Percentiles rank a stretch among this genome's conserved stretches.
Evolutionary conservation across 1,140 invertebrate species (phyloP).

Genomic region (Drosophila quadrilineata): DNA sequence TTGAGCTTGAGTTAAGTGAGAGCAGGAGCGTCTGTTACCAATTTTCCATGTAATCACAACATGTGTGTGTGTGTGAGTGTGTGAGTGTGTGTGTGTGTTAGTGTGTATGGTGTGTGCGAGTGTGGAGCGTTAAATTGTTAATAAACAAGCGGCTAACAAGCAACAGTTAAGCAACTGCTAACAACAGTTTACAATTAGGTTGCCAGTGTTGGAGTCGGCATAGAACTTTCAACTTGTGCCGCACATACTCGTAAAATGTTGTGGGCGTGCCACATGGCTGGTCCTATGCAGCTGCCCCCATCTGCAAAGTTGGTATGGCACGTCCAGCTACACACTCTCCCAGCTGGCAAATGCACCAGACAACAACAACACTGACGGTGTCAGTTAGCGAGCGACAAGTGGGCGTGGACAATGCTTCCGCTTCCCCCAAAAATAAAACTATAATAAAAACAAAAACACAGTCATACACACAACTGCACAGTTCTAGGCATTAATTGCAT

Average conservation of each 20-base stretch:
- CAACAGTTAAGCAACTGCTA: constrained; percentile 66
- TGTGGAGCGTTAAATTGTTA: constrained; percentile 71
- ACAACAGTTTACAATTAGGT: constrained; percentile 77
- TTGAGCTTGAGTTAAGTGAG: constrained; percentile 33
- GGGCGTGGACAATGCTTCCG: constrained; percentile 71
- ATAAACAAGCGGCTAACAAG: constrained; percentile 76
- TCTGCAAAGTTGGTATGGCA: constrained; percentile 14
- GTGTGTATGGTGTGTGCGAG: background rate
- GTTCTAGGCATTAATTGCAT: constrained; percentile 60
- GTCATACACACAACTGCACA: no score
- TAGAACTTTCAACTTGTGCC: constrained; percentile 68
- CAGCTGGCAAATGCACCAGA: background rate
- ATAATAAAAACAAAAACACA: constrained; percentile 35
- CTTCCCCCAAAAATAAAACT: constrained; percentile 53
- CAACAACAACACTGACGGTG: constrained; percentile 16
- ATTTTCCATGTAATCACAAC: constrained; percentile 21
- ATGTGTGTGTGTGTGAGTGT: background rate
- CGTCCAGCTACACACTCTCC: no score
- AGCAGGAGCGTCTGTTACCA: constrained; percentile 25
- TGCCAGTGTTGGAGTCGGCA: constrained; percentile 28
- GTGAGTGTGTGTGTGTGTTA: background rate
- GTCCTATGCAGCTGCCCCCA: background rate
- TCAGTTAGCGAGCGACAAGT: constrained; percentile 64
- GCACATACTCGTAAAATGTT: constrained; percentile 29
- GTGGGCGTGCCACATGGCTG: background rate